These are phyloP conservation scores for Falco rusticolus DNA, from an alignment of 2,797 vertebrate species.

Conservation along the genomic window DNA sequence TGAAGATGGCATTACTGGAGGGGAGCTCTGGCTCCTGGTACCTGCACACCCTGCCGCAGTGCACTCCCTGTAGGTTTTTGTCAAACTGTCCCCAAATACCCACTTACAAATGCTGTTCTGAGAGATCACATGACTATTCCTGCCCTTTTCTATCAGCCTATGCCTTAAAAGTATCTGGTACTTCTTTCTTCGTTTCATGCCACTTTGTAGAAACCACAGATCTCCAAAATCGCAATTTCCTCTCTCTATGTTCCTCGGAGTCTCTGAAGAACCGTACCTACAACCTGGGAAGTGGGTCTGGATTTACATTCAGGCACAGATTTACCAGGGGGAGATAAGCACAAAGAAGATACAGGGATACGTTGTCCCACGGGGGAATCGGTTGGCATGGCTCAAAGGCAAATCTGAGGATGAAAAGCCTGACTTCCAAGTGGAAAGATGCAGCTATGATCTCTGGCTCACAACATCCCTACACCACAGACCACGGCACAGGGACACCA, in stretches of 20 bases:
- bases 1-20: background rate
- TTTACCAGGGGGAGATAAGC: background rate
- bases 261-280: background rate
- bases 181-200: background rate
- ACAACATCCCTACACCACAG: background rate
- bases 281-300: background rate
- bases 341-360: background rate
- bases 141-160: background rate
- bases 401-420: background rate
- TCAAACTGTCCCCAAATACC: background rate
- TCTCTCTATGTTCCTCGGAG: background rate
- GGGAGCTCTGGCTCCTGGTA: background rate
- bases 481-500: background rate
- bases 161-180: background rate
- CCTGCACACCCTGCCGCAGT: background rate
- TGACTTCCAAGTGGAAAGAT: background rate
- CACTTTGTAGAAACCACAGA: background rate
- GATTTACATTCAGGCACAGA: background rate
- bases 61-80: background rate
- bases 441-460: background rate
- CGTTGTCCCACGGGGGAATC: background rate
- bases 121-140: background rate
- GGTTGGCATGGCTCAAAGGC: background rate
- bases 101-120: background rate
- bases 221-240: background rate